Percentiles rank a stretch among this genome's conserved stretches.
Evolutionary conservation across 2,888 invertebrate species (phyloP).

Genomic region (Mesoligia furuncula): DNA sequence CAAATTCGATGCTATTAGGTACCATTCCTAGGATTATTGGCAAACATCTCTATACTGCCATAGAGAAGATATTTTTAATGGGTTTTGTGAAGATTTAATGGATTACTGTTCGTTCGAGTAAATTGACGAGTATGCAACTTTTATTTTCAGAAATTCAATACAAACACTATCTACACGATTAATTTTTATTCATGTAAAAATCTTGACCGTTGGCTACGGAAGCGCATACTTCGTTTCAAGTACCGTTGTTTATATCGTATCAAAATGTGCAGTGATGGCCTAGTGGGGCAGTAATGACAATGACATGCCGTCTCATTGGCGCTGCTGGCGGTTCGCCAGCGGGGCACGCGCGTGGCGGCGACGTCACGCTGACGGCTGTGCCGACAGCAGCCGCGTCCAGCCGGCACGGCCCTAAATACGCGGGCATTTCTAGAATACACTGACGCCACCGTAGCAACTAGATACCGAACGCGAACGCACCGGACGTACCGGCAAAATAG

Average conservation of each 20-base stretch:
- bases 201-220: conserved; percentile 65
- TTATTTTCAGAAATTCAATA: not conserved
- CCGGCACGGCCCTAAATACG: conserved; percentile 62
- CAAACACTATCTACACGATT: not conserved
- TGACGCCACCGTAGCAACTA: conserved; percentile 77
- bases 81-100: not conserved
- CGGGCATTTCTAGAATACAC: conserved; percentile 68
- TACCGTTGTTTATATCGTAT: conserved; percentile 68
- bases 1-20: not conserved
- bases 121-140: not conserved
- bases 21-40: not conserved
- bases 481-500: conserved; percentile 40
- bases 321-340: conserved; percentile 78
- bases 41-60: not conserved
- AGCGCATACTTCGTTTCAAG: conserved; percentile 66
- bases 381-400: conserved; percentile 52
- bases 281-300: conserved; percentile 73
- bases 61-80: not conserved
- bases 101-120: not conserved
- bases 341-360: conserved; percentile 73
- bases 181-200: conserved; percentile 1
- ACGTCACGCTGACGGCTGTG: conserved; percentile 61
- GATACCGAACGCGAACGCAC: conserved; percentile 63
- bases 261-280: conserved; percentile 71
- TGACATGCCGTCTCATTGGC: conserved; percentile 78